Evolutionary conservation across 2,888 invertebrate species (phyloP), one percentile per base, ranked within the genome.

Genomic region (Euplagia quadripunctaria): DNA sequence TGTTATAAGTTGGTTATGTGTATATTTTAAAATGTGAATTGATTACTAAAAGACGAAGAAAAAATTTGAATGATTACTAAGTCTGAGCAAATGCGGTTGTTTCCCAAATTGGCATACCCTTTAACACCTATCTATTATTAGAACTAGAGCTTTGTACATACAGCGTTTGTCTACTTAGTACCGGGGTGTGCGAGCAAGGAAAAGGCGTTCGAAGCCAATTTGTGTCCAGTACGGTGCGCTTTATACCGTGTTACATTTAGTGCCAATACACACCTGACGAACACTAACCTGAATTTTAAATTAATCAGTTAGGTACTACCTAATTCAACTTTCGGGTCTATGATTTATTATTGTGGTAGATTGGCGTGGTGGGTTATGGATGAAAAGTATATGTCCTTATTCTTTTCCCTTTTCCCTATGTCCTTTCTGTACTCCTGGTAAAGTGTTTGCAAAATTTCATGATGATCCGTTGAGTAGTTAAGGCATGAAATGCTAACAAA

Each of bases 181-280:
- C 70, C 74, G 75, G 65, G n/a, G 71, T 31, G 55, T 65, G 68
- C 69, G 80, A 82, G 83, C 85, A 85, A 72, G 81, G 78, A 75
- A 85, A 85, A 77, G 85, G 85, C 84, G 85, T 83, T 72, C 64
- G 78, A 71, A 69, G 46, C 75, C 74, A 78, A 84, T 84, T 81
- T 81, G 83, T 84, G 75, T 76, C 65, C 43, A 73, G 49, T 72
- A 63, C 73, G 61, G 73, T 71, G 67, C 68, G 70, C 70, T 73
- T 75, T 74, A 78, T 78, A 75, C 14, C 68, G 43, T 73, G 74
- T 80, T 67, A 67, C 43, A 67, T 61, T 76, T 52, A 63, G 70
- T 52, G 63, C 42, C 51, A 41, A 20, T 68, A 42, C 17, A 16
- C n/a, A 42, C 51, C n/a, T 68, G 49, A 52, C 61, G 9, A 6